Conservation (phyloP, 2,113 vertebrate species). For the Antechinus stuartii region DNA sequence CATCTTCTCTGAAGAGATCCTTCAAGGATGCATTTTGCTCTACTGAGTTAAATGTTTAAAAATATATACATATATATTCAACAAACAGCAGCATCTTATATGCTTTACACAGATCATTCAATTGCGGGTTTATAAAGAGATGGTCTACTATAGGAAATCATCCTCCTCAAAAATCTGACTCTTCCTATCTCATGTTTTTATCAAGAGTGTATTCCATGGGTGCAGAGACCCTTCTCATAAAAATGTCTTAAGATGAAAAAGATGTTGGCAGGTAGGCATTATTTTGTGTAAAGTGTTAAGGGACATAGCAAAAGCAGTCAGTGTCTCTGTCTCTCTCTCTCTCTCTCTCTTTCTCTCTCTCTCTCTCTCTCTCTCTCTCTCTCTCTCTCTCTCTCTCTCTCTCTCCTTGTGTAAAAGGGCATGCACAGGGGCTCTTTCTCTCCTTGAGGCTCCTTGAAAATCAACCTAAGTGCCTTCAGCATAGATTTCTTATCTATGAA, state of each 20-base stretch:
- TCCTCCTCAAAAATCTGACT: neutral
- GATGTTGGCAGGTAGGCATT: neutral
- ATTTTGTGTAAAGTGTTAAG: neutral
- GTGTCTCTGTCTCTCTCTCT: no score
- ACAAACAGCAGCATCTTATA: neutral
- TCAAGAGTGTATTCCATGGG: neutral
- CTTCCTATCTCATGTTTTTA: neutral
- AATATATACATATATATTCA: neutral
- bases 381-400: no score
- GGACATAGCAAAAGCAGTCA: neutral
- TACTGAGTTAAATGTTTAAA: neutral
- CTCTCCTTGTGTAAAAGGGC: no score
- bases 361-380: no score
- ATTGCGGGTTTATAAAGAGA: neutral
- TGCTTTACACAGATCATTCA: neutral
- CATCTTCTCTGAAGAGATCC: constrained; percentile 1
- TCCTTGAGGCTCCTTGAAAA: no score
- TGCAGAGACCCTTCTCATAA: neutral
- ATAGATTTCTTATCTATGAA: neutral
- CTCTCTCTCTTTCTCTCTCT: no score
- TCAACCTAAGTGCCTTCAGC: neutral
- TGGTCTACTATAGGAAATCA: neutral
- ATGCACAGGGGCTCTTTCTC: neutral
- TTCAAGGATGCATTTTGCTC: neutral
- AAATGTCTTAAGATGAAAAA: neutral